Base-by-base conservation (phyloP, 2,888 invertebrate genomes). In the Drosophila cracens region DNA sequence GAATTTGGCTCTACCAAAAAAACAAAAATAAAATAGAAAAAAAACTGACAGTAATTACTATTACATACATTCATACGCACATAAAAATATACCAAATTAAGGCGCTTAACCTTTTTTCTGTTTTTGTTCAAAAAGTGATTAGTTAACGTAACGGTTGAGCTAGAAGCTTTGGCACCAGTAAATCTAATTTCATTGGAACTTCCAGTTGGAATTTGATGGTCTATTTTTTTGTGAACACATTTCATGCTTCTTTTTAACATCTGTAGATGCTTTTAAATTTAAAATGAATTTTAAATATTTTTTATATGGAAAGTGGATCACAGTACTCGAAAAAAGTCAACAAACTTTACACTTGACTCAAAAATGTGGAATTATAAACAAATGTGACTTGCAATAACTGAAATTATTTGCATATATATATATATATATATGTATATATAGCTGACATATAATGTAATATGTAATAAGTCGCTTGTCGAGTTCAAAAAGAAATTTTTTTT, bases 1-100 rank as follows among this genome's bases (percentile, higher is more conserved):
- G 77, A 87, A 83, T 74, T 76, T 70, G 33, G 61, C 43, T 33
- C 43, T 25, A 31, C 43, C 60, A 53, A 65, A 53, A 65, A 27
- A 7, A 27, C 18, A 10, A 36, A 31, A 13, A 57, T 29, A 21
- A 38, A 48, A 53, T 7, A 53, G 31, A 33, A 69, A 57, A 59
- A 70, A 65, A 25, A 69, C 46, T 57, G 38, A 57, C 56, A 57
- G 63, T 72, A 60, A 79, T 73, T 73, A 73, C 76, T 58, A 56
- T 65, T 74, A 61, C 46, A 61, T 46, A 72, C n/a, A 46, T 46
- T 46, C 29, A 60, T 49, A 52, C 33, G 21, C 38, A 63, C 33
- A 65, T 57, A 52, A 21, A 48, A 43, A 40, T n/a, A 43, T 16
- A 34, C 46, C 38, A 54, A 56, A 72, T 68, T 67, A 82, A 82